Evolutionary conservation across 2,113 vertebrate species (phyloP).

Genomic region (Gambusia affinis): DNA sequence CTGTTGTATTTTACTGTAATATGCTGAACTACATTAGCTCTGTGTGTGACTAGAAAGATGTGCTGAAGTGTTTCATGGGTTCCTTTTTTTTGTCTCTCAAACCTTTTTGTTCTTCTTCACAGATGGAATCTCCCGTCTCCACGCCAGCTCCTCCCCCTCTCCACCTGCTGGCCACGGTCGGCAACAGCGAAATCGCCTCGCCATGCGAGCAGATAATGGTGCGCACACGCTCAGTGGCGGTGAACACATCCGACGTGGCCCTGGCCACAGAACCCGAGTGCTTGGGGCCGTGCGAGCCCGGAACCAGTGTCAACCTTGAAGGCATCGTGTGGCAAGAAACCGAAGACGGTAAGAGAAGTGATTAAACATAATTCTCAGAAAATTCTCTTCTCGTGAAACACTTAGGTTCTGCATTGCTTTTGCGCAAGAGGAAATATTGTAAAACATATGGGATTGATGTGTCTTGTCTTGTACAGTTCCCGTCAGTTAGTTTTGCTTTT

Average conservation of each 20-base stretch:
- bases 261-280: conserved; percentile 96
- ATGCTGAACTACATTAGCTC: conserved; percentile 29
- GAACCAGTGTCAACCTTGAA: conserved; percentile 98
- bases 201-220: conserved; percentile 99
- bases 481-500: too few species aligned
- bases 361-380: background rate
- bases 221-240: conserved; percentile 94
- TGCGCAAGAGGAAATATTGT: background rate
- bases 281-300: conserved; percentile 96
- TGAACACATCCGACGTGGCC: conserved; percentile 96
- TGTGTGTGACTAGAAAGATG: conserved; percentile 47
- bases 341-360: conserved; percentile 89
- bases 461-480: too few species aligned
- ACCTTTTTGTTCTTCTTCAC: conserved; percentile 55
- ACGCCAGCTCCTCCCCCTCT: conserved; percentile 92
- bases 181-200: conserved; percentile 93
- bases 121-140: conserved; percentile 98
- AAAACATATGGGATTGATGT: background rate
- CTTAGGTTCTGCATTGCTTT: background rate
- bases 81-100: conserved; percentile 13
- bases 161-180: conserved; percentile 90
- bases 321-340: conserved; percentile 99
- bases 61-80: conserved; percentile 57
- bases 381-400: conserved; percentile 21
- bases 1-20: too few species aligned